A percentile compares a stretch with the other conserved stretches of the same genome.
These are phyloP conservation scores for Adelges cooleyi DNA, from an alignment of 1,140 invertebrate species.

Conservation along the genomic window DNA sequence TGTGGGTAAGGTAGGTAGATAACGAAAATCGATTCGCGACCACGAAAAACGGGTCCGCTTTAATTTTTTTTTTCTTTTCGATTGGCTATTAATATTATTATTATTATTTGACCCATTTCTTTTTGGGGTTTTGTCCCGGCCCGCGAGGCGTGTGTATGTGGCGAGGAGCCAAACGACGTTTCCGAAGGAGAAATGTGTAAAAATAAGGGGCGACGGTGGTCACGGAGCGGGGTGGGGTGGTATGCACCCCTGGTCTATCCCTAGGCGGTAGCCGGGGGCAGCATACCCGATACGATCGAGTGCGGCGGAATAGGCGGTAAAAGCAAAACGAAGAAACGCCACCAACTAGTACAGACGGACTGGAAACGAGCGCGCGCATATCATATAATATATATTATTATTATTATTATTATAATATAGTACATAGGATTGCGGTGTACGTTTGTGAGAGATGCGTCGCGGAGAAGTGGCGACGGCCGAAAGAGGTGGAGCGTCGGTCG, in stretches of 20 bases:
- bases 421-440: background rate
- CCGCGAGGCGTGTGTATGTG: background rate
- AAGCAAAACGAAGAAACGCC: too few species aligned
- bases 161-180: too few species aligned
- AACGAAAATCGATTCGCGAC: background rate
- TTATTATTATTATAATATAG: too few species aligned
- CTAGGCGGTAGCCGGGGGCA: background rate
- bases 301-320: too few species aligned
- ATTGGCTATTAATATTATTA: background rate
- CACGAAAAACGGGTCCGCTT: conserved; percentile 7
- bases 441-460: background rate
- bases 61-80: conserved; percentile 24
- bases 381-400: too few species aligned
- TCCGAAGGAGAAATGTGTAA: too few species aligned
- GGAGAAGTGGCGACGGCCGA: background rate
- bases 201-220: background rate
- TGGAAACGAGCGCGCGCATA: too few species aligned
- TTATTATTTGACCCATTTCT: conserved; percentile 25
- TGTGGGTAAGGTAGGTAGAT: too few species aligned
- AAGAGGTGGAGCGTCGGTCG: background rate
- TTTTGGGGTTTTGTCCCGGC: background rate
- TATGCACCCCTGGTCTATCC: background rate
- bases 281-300: background rate
- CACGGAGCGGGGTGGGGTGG: background rate
- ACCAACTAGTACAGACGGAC: too few species aligned